These are phyloP conservation scores for Phalloptychus januarius DNA, from an alignment of 2,797 vertebrate species.

Conservation along the genomic window DNA sequence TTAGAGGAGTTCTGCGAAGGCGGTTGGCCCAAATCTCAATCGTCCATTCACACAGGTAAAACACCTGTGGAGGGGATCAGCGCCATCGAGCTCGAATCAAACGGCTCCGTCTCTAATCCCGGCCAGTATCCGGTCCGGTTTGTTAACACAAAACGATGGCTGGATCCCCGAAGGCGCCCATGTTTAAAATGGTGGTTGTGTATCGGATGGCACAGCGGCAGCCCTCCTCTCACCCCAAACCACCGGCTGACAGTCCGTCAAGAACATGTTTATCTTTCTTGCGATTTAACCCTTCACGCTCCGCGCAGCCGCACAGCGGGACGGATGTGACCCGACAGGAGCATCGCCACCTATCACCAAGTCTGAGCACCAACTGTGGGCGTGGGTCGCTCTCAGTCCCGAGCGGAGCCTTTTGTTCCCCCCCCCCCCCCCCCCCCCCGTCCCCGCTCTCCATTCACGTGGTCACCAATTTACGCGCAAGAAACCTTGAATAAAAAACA, in stretches of 20 bases:
- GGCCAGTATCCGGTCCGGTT: conserved; percentile 51
- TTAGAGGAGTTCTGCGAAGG: conserved; percentile 56
- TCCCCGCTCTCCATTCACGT: conserved; percentile 47
- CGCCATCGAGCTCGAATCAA: conserved; percentile 48
- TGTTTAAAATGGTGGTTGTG: conserved; percentile 81
- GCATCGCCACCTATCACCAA: conserved; percentile 19
- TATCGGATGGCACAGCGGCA: conserved; percentile 62
- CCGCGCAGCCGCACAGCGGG: conserved; percentile 25
- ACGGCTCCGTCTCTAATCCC: conserved; percentile 49
- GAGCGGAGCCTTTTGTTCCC: conserved; percentile 75
- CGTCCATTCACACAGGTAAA: conserved; percentile 68
- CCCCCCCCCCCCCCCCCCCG: conserved; percentile 41
- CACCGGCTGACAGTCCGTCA: conserved; percentile 53
- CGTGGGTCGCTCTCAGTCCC: conserved; percentile 65
- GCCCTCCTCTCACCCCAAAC: conserved; percentile 36
- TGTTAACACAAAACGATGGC: conserved; percentile 46
- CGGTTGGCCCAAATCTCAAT: conserved; percentile 50
- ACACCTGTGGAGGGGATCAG: conserved; percentile 73
- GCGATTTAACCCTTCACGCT: conserved; percentile 29
- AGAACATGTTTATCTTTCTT: conserved; percentile 44
- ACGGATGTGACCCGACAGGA: conserved; percentile 30
- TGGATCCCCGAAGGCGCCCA: conserved; percentile 64
- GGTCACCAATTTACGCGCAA: conserved; percentile 65
- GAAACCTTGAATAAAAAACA: conserved; percentile 9
- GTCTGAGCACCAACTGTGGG: conserved; percentile 59